Conservation (phyloP, 2,888 invertebrate genomes). For the Ctena decussata region DNA sequence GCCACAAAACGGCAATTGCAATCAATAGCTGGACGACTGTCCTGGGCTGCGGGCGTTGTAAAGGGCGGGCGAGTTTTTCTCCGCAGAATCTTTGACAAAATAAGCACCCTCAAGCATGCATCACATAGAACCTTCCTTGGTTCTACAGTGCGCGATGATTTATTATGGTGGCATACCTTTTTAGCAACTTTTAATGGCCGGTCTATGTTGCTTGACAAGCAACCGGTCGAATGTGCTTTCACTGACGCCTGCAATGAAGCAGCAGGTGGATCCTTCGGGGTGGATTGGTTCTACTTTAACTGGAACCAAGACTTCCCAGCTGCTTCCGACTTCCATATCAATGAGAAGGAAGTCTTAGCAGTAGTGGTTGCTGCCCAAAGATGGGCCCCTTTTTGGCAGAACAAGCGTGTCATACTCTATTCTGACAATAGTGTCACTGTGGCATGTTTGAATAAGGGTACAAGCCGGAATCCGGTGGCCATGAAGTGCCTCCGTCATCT, state of each 20-base stretch:
- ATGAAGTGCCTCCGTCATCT: constrained; percentile 18
- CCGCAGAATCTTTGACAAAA: no score
- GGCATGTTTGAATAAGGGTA: constrained; percentile 25
- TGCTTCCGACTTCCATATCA: constrained; percentile 9
- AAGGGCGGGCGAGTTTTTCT: no score
- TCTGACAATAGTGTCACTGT: constrained; percentile 41
- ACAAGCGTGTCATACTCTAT: constrained; percentile 2
- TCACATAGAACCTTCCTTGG: no score
- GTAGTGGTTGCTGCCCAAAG: constrained; percentile 12
- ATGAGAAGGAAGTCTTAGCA: constrained; percentile 25
- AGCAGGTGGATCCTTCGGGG: no score
- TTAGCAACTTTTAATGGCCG: constrained; percentile 32
- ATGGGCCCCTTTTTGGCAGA: constrained; percentile 23
- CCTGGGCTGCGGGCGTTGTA: no score
- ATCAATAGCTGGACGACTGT: no score
- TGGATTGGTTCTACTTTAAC: constrained; percentile 30
- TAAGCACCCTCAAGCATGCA: no score
- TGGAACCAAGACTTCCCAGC: constrained; percentile 19
- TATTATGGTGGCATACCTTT: constrained; percentile 26
- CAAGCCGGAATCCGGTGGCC: neutral
- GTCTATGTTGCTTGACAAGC: constrained; percentile 22
- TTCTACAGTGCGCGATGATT: constrained; percentile 4
- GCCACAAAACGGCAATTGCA: no score
- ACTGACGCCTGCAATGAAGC: constrained; percentile 35
- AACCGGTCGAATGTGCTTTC: constrained; percentile 14